phyloP scores from a whole-genome alignment of 2,113 vertebrate genomes.

The Chaetura pelagica region DNA sequence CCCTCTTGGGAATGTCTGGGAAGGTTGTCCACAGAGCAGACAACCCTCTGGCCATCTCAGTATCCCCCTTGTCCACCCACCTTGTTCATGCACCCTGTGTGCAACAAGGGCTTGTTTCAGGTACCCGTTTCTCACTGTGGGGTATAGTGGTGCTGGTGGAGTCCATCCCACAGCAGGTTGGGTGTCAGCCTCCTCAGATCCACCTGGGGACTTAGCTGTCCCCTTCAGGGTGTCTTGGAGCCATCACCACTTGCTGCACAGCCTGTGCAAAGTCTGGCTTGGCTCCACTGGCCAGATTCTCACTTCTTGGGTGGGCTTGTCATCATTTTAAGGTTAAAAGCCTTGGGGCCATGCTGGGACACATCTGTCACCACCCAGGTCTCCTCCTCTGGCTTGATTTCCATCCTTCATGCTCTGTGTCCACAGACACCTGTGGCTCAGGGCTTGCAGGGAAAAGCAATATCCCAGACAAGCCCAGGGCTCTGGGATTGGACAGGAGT shows the following conservation, averaged over 20 bases:
- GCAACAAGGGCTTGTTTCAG: accelerated
- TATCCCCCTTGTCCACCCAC: too few species aligned
- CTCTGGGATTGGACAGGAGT: not conserved
- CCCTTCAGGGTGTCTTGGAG: not conserved
- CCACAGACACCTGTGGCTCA: accelerated
- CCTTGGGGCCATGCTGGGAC: not conserved
- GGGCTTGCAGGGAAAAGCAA: not conserved
- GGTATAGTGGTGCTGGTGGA: not conserved
- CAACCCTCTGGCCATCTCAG: not conserved
- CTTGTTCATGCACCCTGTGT: not conserved
- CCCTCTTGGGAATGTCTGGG: not conserved
- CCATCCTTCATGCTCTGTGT: not conserved
- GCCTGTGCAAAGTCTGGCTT: not conserved
- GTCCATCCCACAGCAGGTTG: not conserved
- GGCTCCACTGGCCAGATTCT: not conserved
- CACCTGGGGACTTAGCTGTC: not conserved
- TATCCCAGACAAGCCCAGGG: not conserved
- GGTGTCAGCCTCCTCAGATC: not conserved
- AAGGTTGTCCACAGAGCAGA: too few species aligned
- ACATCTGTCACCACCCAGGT: accelerated
- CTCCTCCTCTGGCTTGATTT: not conserved
- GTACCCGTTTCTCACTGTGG: not conserved
- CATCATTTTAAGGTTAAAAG: not conserved
- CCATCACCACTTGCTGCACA: accelerated
- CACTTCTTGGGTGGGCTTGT: not conserved